A percentile compares a stretch with the other conserved stretches of the same genome.
Evolutionary conservation across 1,140 invertebrate genomes (phyloP).

Genomic region (Drosophila erecta): DNA sequence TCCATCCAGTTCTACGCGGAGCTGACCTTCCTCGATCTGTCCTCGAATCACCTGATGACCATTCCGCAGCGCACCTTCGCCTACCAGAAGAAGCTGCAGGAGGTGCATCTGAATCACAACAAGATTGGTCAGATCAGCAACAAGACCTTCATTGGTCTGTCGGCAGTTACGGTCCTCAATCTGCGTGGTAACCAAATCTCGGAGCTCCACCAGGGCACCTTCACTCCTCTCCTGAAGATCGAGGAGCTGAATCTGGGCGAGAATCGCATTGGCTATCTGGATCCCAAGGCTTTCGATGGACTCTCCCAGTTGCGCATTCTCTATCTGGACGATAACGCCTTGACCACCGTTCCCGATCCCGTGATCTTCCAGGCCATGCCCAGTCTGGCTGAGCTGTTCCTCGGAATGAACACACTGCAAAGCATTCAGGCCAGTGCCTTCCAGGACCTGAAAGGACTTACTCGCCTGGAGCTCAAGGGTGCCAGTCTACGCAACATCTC

Average conservation of each 20-base stretch:
- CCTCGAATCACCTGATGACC: slow-evolving; percentile 92
- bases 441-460: slow-evolving; percentile 89
- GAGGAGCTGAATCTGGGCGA: slow-evolving; percentile 94
- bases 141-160: slow-evolving; percentile 92
- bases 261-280: slow-evolving; percentile 93
- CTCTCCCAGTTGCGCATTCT: slow-evolving; percentile 91
- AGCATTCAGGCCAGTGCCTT: slow-evolving; percentile 91
- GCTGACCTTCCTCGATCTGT: slow-evolving; percentile 92
- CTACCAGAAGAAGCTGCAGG: slow-evolving; percentile 91
- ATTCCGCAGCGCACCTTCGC: slow-evolving; percentile 92
- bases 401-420: slow-evolving; percentile 92
- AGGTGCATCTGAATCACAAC: slow-evolving; percentile 94
- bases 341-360: slow-evolving; percentile 89
- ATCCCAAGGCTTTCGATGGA: slow-evolving; percentile 92
- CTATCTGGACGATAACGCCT: slow-evolving; percentile 93
- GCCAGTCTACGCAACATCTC: slow-evolving; percentile 92
- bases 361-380: slow-evolving; percentile 90
- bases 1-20: slow-evolving; percentile 95
- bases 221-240: slow-evolving; percentile 90
- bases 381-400: slow-evolving; percentile 92
- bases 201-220: slow-evolving; percentile 91
- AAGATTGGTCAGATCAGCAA: slow-evolving; percentile 92
- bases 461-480: slow-evolving; percentile 91
- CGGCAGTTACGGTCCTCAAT: slow-evolving; percentile 91
- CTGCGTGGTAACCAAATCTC: slow-evolving; percentile 93